Conservation (phyloP, 2,113 vertebrate species). For the Engystomops pustulosus region DNA sequence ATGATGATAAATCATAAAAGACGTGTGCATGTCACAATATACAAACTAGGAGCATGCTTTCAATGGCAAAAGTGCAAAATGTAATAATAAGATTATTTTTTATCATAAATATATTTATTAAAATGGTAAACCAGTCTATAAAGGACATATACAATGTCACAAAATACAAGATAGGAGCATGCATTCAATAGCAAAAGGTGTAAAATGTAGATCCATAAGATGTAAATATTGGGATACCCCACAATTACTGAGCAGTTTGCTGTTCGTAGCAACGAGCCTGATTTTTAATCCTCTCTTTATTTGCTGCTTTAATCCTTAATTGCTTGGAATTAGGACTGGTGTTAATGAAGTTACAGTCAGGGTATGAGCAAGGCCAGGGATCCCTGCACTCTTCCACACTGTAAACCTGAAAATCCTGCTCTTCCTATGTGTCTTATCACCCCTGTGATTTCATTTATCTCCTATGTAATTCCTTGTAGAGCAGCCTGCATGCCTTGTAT, state of each 20-base stretch:
- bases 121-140: no score
- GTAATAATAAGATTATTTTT: no score
- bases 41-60: no score
- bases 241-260: not conserved
- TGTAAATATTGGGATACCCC: not conserved
- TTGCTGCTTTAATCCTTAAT: slow-evolving; percentile 58
- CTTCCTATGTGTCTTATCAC: not conserved
- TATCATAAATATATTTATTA: no score
- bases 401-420: not conserved
- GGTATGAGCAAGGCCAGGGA: not conserved
- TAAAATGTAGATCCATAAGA: not conserved
- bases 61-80: no score
- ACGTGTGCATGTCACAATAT: no score
- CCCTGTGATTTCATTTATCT: slow-evolving; percentile 27
- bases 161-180: no score
- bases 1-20: no score
- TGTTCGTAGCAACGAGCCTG: slow-evolving; percentile 23
- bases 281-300: slow-evolving; percentile 52
- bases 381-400: not conserved
- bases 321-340: slow-evolving; percentile 41
- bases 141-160: not conserved
- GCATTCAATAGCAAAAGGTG: not conserved
- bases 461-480: not conserved
- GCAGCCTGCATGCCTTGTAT: not conserved
- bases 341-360: slow-evolving; percentile 27